Percentiles rank a stretch among this genome's conserved stretches.
These are phyloP conservation scores for Caenorhabditis tropicalis DNA, from an alignment of 1,140 invertebrate genomes.

Conservation along the genomic window DNA sequence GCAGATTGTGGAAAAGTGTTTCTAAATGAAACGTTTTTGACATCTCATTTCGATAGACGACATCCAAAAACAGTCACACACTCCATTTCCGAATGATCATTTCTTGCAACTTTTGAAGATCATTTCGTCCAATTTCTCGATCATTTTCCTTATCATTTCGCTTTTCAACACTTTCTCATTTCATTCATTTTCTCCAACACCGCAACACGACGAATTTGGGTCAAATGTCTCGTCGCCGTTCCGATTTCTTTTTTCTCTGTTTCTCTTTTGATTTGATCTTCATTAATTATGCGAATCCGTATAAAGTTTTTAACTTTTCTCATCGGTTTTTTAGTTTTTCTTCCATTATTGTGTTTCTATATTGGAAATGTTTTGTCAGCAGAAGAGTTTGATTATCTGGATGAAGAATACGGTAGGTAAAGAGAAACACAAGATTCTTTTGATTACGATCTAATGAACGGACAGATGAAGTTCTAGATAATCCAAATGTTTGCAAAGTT, in stretches of 20 bases:
- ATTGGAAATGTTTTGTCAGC: neutral
- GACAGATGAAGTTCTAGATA: too few species aligned
- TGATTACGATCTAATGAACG: too few species aligned
- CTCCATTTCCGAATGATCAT: neutral
- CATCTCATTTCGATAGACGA: constrained; percentile 11
- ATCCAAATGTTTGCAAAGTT: too few species aligned
- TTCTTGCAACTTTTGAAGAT: neutral
- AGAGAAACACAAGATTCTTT: too few species aligned
- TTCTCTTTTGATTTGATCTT: neutral
- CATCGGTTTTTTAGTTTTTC: constrained; percentile 1
- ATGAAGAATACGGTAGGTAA: constrained; percentile 18
- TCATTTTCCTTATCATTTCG: neutral
- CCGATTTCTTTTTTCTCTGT: neutral
- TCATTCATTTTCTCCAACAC: neutral
- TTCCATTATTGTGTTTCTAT: neutral
- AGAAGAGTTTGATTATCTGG: neutral
- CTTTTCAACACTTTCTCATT: neutral
- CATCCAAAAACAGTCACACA: neutral
- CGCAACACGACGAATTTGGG: neutral
- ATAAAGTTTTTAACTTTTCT: constrained; percentile 21
- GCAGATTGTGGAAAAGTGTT: constrained; percentile 20
- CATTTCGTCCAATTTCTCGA: neutral
- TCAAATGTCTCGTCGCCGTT: constrained; percentile 16
- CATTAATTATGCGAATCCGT: constrained; percentile 27
- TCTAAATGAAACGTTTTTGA: neutral